Evolutionary conservation across 1,140 invertebrate species (phyloP).

Genomic region (Tetraneura akinire): DNA sequence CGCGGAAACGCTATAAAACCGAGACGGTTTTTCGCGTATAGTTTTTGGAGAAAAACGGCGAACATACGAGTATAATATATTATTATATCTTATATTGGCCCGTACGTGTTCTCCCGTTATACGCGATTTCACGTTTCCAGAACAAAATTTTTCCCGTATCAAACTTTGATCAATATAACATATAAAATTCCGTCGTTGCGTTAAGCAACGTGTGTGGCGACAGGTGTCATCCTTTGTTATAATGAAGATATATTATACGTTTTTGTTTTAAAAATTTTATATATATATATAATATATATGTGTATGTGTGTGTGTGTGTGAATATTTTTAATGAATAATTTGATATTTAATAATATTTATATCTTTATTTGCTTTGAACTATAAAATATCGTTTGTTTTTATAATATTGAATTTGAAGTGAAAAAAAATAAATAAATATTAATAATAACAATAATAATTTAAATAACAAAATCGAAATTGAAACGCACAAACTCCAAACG

Average conservation of each 20-base stretch:
- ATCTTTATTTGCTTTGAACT: too few species aligned
- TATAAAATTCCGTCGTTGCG: not conserved
- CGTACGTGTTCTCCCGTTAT: not conserved
- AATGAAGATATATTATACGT: slow-evolving; percentile 29
- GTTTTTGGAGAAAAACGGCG: not conserved
- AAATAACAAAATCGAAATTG: too few species aligned
- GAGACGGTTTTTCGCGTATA: not conserved
- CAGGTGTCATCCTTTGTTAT: slow-evolving; percentile 30
- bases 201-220: not conserved
- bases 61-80: too few species aligned
- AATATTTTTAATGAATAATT: not conserved
- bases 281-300: too few species aligned
- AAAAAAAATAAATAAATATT: too few species aligned
- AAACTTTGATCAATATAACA: slow-evolving; percentile 27
- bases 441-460: too few species aligned
- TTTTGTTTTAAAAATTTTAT: slow-evolving; percentile 21
- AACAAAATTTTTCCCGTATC: slow-evolving; percentile 15
- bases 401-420: too few species aligned
- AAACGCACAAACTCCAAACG: too few species aligned
- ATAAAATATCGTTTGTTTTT: too few species aligned
- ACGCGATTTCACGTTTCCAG: not conserved
- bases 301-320: too few species aligned
- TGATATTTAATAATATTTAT: not conserved
- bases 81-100: too few species aligned
- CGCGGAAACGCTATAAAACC: not conserved